Percentiles rank a stretch among this genome's conserved stretches.
phyloP scores from a whole-genome alignment of 2,888 invertebrate species.

The Tipula vernalis region DNA sequence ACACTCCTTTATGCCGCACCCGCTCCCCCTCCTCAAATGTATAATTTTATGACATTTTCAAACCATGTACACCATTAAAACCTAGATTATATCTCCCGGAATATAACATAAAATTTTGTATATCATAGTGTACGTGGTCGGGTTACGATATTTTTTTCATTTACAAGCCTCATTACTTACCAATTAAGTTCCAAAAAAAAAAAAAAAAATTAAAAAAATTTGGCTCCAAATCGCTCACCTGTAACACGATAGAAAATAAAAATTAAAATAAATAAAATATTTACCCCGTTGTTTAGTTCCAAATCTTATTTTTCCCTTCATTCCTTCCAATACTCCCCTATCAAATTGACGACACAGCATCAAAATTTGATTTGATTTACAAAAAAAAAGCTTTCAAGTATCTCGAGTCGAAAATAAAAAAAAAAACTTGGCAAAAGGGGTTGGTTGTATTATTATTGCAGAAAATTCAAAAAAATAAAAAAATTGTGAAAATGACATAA shows the following conservation, averaged over 20 bases:
- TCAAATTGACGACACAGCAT: not conserved
- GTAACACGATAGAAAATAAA: not conserved
- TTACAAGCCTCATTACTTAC: constrained; percentile 4
- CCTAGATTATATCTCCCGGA: not conserved
- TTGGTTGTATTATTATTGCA: not conserved
- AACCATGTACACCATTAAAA: not conserved
- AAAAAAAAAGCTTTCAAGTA: not conserved
- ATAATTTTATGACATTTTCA: not conserved
- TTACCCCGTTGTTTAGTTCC: not conserved
- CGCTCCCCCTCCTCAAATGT: not conserved
- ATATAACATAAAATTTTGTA: not conserved
- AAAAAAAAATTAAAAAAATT: not conserved
- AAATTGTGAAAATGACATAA: not conserved
- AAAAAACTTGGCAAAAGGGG: not conserved
- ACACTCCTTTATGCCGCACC: not conserved
- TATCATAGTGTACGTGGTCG: not conserved
- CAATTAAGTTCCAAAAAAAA: not conserved
- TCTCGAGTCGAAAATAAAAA: not conserved
- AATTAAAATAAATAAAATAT: not conserved
- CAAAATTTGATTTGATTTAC: not conserved
- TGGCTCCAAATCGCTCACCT: not conserved
- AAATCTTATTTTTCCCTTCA: not conserved
- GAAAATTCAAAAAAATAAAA: not conserved
- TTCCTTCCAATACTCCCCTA: not conserved
- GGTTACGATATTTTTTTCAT: not conserved